Base-by-base conservation (phyloP, 2,797 vertebrate species). In the Neosilurus mollespiculum region DNA sequence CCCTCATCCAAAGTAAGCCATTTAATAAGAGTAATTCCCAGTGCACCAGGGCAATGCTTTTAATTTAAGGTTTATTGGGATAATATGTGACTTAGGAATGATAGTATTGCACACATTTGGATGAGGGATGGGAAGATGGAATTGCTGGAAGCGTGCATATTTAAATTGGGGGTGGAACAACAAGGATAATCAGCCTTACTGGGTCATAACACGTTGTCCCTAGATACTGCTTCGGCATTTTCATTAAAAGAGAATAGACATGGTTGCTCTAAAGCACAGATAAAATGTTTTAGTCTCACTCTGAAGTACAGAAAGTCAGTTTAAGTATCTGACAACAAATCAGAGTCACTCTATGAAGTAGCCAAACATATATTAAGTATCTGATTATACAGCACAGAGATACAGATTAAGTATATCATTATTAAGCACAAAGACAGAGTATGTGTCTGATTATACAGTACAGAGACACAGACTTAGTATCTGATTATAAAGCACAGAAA, bases 171-270 rank as follows among this genome's bases (percentile, higher is more conserved):
- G 86, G 90, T 34, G 86, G 87, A 58, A 89, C 87, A 81, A 72
- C 72, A 61, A 83, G 90, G 85, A 75, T 86, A 61, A 75, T 87
- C 84, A 88, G 83, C 89, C 89, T 92, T 90, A 90, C 61, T 89
- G 88, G 91, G 90, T 91, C 90, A 84, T 58, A 79, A 88, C 86
- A 71, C 82, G 88, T 64, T 69, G 30, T 76, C 67, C 37, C 54
- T 78, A 89, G 86, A 90, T 90, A 89, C 88, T 84, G 90, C 61
- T 69, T 88, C 86, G 87, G 86, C 61, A 30, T 84, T 87, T 75
- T 53, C 76, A 64, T 69, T 61, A 72, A 30, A 30, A 11, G 22
- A 30, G 16, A 56, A 34, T 16, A 77, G 51, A 22, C 26, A 18
- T 15, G 18, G n/a, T 51, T 71, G 24, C 30, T 69, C 15, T 30